Conservation (phyloP, 2,888 invertebrate species). For the Osedax fenrisi region DNA sequence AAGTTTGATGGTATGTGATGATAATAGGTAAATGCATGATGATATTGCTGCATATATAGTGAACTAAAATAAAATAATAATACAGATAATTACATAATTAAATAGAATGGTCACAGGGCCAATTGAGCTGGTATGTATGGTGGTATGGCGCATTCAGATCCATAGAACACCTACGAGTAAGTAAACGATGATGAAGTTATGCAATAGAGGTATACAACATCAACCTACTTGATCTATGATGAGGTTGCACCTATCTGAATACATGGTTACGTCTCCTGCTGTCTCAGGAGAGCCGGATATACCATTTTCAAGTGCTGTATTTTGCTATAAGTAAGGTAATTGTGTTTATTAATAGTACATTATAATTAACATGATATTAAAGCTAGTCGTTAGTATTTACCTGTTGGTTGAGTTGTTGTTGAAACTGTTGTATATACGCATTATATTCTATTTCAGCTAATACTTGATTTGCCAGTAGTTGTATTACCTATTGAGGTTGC, state of each 20-base stretch:
- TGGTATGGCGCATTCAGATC: background rate
- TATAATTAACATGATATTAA: no score
- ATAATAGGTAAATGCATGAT: no score
- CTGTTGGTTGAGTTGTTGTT: no score
- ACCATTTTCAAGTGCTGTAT: no score
- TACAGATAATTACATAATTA: no score
- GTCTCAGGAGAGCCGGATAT: background rate
- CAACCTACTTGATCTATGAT: background rate
- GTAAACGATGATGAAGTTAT: constrained; percentile 6
- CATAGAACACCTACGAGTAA: constrained; percentile 48
- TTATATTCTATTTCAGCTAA: background rate
- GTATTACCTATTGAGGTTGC: background rate
- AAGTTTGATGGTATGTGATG: no score
- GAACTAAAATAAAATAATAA: no score
- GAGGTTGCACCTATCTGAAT: background rate
- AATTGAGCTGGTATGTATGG: background rate
- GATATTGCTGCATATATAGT: no score
- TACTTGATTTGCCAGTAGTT: background rate
- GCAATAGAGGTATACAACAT: background rate
- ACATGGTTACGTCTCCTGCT: background rate
- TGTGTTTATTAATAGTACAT: no score
- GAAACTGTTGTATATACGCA: background rate
- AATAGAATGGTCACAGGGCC: background rate
- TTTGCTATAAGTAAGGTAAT: no score
- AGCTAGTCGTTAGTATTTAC: no score